A percentile compares a stretch with the other conserved stretches of the same genome.
These are phyloP conservation scores for Dromius quadrimaculatus DNA, from an alignment of 2,888 invertebrate genomes.

Conservation along the genomic window DNA sequence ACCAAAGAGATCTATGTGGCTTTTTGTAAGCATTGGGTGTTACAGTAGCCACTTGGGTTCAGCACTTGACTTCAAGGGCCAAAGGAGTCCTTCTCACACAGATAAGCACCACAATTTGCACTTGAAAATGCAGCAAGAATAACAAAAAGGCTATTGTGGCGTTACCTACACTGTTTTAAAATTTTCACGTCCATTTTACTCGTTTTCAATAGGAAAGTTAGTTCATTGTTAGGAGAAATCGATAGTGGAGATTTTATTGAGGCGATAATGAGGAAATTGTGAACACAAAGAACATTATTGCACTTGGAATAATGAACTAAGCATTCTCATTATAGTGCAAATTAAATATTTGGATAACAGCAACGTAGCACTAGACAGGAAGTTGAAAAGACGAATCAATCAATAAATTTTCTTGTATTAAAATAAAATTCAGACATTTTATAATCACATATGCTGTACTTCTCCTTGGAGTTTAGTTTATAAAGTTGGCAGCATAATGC, in stretches of 20 bases:
- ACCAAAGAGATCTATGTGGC: no score
- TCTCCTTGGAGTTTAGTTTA: not conserved
- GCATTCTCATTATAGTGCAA: no score
- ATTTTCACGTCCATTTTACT: slow-evolving; percentile 27
- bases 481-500: no score
- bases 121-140: slow-evolving; percentile 31
- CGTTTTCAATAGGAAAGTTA: not conserved
- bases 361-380: no score
- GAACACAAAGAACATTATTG: no score
- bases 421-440: no score
- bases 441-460: not conserved
- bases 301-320: no score
- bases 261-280: not conserved
- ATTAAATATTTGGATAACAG: no score
- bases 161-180: slow-evolving; percentile 20
- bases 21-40: no score
- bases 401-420: no score
- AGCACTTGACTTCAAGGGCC: slow-evolving; percentile 24
- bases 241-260: slow-evolving; percentile 13
- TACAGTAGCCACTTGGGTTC: slow-evolving; percentile 33
- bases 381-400: no score
- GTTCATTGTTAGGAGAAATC: slow-evolving; percentile 18
- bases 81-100: slow-evolving; percentile 11
- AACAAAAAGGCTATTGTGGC: slow-evolving; percentile 19
- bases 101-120: slow-evolving; percentile 43